A percentile compares a stretch with the other conserved stretches of the same genome.
phyloP scores from a whole-genome alignment of 2,888 invertebrate genomes.

The Rhabditophanes sp. region DNA sequence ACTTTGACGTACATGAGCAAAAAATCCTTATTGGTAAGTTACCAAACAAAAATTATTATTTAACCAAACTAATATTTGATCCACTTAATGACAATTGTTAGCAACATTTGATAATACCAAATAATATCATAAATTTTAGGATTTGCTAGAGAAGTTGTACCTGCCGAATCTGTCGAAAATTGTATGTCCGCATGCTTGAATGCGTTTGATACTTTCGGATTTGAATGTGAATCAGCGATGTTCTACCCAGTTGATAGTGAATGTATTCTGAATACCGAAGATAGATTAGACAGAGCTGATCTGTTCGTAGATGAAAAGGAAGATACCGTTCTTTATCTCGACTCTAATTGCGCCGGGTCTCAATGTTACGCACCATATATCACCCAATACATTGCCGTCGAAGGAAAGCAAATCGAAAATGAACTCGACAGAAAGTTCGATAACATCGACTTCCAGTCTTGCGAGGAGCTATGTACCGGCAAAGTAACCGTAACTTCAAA shows the following conservation, averaged over 20 bases:
- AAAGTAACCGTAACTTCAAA: constrained; percentile 32
- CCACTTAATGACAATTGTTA: too few species aligned
- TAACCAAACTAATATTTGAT: too few species aligned
- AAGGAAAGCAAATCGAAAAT: constrained; percentile 30
- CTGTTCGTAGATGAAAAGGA: constrained; percentile 40
- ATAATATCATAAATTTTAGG: too few species aligned
- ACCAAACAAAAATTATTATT: too few species aligned
- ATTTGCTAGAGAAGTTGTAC: constrained; percentile 43
- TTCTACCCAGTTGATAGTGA: constrained; percentile 42
- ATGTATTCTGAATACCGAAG: constrained; percentile 44
- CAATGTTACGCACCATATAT: constrained; percentile 43
- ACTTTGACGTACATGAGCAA: constrained; percentile 41
- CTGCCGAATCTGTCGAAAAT: constrained; percentile 30
- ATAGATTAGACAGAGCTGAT: constrained; percentile 41
- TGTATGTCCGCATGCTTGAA: constrained; percentile 40
- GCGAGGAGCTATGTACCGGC: constrained; percentile 39
- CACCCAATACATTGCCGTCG: constrained; percentile 42
- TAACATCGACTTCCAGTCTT: constrained; percentile 32
- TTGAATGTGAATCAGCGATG: constrained; percentile 44
- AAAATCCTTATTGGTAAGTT: constrained; percentile 41
- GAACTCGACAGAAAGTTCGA: constrained; percentile 34
- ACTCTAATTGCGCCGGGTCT: constrained; percentile 44
- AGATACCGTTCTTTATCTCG: constrained; percentile 43
- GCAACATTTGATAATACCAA: too few species aligned
- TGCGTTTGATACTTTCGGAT: constrained; percentile 39